Percentiles rank a stretch among this genome's conserved stretches.
phyloP scores from a whole-genome alignment of 2,888 invertebrate genomes.

The Drosophila fulvimacula region DNA sequence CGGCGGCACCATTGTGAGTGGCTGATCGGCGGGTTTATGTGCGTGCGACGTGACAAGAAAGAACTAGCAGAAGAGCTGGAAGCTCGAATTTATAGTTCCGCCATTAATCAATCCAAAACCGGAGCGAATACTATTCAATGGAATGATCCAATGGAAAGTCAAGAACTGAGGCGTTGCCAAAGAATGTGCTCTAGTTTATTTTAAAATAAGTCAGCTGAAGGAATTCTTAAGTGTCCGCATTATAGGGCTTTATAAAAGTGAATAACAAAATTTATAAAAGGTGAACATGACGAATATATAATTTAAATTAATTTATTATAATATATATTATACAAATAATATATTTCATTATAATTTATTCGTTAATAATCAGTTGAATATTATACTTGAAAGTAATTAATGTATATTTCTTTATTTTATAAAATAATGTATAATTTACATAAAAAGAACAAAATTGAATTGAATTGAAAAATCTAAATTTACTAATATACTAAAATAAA shows the following conservation, averaged over 20 bases:
- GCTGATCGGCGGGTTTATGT: constrained; percentile 69
- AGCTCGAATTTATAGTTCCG: constrained; percentile 70
- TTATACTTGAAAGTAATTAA: too few species aligned
- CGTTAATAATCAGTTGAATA: too few species aligned
- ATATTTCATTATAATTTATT: too few species aligned
- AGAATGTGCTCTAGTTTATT: constrained; percentile 16
- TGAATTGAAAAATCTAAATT: too few species aligned
- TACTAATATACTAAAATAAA: too few species aligned
- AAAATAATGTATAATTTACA: too few species aligned
- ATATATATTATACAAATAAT: too few species aligned
- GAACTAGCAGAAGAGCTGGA: constrained; percentile 60
- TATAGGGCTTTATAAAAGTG: background rate
- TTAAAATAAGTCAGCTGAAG: background rate
- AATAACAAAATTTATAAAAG: background rate
- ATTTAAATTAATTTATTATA: background rate
- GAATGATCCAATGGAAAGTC: background rate
- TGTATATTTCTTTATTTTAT: too few species aligned
- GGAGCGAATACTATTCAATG: constrained; percentile 31
- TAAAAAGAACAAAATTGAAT: too few species aligned
- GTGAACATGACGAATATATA: background rate
- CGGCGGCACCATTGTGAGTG: constrained; percentile 48
- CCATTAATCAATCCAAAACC: constrained; percentile 77
- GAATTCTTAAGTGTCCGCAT: background rate
- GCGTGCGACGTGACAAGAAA: constrained; percentile 76
- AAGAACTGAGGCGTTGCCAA: background rate